Evolutionary conservation across 1,140 invertebrate species (phyloP).

Genomic region (Whitmania pigra): DNA sequence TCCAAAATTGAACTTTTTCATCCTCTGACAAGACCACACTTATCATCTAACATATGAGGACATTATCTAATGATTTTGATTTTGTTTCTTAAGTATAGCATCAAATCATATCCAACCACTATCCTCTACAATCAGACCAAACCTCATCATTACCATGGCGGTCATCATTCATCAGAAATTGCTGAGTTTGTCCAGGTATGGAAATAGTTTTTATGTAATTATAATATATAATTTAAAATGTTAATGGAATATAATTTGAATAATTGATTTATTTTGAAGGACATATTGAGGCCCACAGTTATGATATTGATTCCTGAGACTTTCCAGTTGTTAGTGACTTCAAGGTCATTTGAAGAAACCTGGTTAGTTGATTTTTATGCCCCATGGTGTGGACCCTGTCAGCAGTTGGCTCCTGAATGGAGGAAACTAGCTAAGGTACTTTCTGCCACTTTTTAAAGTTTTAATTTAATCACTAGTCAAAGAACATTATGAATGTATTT

Average conservation of each 20-base stretch:
- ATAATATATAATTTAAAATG: constrained; percentile 13
- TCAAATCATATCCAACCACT: constrained; percentile 60
- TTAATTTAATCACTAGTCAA: too few species aligned
- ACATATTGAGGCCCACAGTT: constrained; percentile 49
- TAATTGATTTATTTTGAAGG: constrained; percentile 32
- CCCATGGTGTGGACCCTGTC: constrained; percentile 58
- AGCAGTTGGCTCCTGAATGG: constrained; percentile 53
- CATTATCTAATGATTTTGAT: too few species aligned
- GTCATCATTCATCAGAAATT: constrained; percentile 50
- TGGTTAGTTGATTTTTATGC: constrained; percentile 59
- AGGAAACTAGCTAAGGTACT: constrained; percentile 47
- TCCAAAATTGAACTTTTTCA: too few species aligned
- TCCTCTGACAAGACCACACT: too few species aligned
- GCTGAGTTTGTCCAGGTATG: constrained; percentile 55
- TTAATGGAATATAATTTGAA: constrained; percentile 21
- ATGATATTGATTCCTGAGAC: constrained; percentile 46
- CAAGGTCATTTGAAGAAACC: constrained; percentile 44
- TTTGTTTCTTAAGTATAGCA: constrained; percentile 45
- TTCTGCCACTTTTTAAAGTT: background rate
- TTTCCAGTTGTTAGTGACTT: constrained; percentile 49
- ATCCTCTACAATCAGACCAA: constrained; percentile 55
- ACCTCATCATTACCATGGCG: constrained; percentile 50
- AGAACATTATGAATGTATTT: too few species aligned
- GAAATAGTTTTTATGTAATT: background rate
- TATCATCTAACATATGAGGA: too few species aligned